Conservation (phyloP, 2,113 vertebrate species). For the Brachypodius melanocephalos region DNA sequence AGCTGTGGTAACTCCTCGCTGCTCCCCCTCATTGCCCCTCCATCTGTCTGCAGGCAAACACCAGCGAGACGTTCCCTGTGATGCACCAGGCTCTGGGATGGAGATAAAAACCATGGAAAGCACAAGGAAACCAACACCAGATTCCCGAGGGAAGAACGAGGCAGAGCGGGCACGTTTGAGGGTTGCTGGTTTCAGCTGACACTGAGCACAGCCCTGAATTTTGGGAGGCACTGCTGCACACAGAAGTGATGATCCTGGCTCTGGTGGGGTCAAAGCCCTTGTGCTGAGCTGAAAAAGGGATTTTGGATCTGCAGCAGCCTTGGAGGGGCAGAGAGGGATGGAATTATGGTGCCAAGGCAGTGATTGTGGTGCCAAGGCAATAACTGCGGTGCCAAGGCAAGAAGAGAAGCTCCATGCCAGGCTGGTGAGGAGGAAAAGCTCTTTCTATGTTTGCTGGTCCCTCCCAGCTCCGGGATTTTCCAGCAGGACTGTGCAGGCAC, state of each 20-base stretch:
- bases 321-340: not conserved
- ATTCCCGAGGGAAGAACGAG: rapidly evolving
- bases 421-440: not conserved
- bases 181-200: not conserved
- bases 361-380: rapidly evolving
- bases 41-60: not conserved
- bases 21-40: not conserved
- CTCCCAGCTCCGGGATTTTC: not conserved
- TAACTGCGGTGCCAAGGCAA: not conserved
- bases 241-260: rapidly evolving
- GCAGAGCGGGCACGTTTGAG: rapidly evolving
- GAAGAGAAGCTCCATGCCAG: not conserved
- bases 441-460: rapidly evolving
- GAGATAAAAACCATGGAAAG: not conserved
- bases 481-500: not conserved
- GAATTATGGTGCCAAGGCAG: rapidly evolving
- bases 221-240: rapidly evolving
- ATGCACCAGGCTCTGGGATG: not conserved
- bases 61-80: not conserved
- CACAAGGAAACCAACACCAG: not conserved
- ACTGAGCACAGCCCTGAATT: rapidly evolving
- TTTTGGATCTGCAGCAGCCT: not conserved
- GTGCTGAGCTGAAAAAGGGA: not conserved
- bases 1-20: not conserved
- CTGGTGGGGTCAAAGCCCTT: not conserved